Base-by-base conservation (phyloP, 2,888 invertebrate genomes). In the Drosophila meridionalis region DNA sequence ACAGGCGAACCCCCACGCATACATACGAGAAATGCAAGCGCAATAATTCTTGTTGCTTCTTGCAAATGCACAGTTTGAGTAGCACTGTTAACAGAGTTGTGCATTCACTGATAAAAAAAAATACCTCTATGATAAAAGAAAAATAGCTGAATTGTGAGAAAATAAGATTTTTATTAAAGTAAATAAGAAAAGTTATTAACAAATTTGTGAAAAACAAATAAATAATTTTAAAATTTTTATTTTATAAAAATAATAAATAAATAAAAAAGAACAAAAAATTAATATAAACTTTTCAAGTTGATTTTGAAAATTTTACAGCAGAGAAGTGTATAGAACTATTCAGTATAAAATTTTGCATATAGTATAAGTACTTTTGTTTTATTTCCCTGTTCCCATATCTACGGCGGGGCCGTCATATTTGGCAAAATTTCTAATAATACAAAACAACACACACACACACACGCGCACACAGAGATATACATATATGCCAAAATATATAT, bases 371-470 rank as follows among this genome's bases (percentile, higher is more conserved):
- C 53, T 61, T 42, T 53, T 53, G n/a, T 61, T 61, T 32, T 8
- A 28, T 45, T 55, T 43, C 26, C 55, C 67, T 45, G 45, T 52
- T 52, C 34, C 52, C 57, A 53, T 65, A 69, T 66, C 67, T 52
- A 5, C 40, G 14, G 3, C 61, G 14, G 55, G 43, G 48, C 34
- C 52, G 40, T 67, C 47, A 61, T 48, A 67, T 67, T 40, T 40
- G n/a, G 58, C 47, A 59, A 52, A 43, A 43, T 57, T 42, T 69
- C 63, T 62, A 69, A 58, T 66, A 55, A 69, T 66, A 69, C 47
- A n/a, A 65, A 59, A 47, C 53, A 34, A 53, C 30, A 14, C 52
- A 42, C 42, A 42, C 14, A 7, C n/a, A 14, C 14, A 40, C 5
- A 2, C 14, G 8, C 7, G 8, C 9, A 34, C 8, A 34, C 8